These are phyloP conservation scores for Rafetus swinhoei DNA, from an alignment of 2,113 vertebrate genomes.

Conservation along the genomic window DNA sequence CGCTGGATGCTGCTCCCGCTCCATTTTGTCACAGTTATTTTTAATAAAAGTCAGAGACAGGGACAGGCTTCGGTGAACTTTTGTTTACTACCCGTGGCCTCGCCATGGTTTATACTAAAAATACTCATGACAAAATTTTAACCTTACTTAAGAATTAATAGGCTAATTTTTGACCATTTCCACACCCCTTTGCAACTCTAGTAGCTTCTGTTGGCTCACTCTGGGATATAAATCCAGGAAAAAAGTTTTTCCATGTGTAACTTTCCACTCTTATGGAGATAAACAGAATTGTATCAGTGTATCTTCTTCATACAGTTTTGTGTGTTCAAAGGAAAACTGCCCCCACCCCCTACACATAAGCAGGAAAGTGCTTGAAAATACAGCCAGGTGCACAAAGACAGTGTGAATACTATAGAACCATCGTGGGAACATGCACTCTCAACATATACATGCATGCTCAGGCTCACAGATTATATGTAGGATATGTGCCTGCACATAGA, in stretches of 20 bases:
- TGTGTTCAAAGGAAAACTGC: background rate
- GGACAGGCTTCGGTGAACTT: no score
- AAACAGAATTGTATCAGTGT: background rate
- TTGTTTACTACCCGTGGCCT: no score
- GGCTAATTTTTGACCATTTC: background rate
- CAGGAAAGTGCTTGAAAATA: background rate
- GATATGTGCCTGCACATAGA: background rate
- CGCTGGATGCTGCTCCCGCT: no score
- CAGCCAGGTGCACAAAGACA: background rate
- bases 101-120: no score
- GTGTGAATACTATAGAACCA: no score
- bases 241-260: background rate
- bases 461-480: background rate
- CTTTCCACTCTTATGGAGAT: background rate
- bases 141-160: background rate
- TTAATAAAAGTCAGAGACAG: no score
- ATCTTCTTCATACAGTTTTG: background rate
- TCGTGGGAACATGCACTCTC: background rate
- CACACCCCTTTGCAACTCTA: background rate
- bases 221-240: background rate
- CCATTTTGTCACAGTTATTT: no score
- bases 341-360: background rate
- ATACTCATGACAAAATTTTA: no score
- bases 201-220: background rate
- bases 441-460: background rate